Percentiles rank a stretch among this genome's conserved stretches.
These are phyloP conservation scores for Pelagia noctiluca DNA, from an alignment of 30 jellyfish, hydroid and myxozoan genomes.

Conservation along the genomic window DNA sequence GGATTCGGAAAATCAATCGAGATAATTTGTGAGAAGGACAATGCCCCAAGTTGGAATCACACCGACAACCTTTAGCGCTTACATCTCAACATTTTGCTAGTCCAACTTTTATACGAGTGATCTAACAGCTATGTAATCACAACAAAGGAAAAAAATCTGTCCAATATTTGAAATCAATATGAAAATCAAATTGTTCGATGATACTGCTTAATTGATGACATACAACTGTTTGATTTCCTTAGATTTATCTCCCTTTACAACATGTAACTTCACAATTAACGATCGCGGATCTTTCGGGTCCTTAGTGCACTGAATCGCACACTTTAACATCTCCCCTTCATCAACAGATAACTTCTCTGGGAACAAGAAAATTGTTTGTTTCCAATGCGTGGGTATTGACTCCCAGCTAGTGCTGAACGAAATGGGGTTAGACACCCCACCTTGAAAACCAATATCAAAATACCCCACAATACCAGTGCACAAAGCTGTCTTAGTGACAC, in stretches of 20 bases:
- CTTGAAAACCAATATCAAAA: slow-evolving; percentile 79
- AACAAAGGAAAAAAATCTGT: too few species aligned
- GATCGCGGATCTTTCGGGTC: slow-evolving; percentile 76
- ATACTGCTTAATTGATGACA: neutral
- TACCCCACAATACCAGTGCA: slow-evolving; percentile 89
- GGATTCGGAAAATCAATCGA: too few species aligned
- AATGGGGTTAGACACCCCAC: slow-evolving; percentile 39
- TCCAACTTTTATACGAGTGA: neutral
- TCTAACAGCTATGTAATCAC: too few species aligned
- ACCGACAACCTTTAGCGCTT: too few species aligned
- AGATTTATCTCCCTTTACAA: slow-evolving; percentile 24
- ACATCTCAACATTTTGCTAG: neutral
- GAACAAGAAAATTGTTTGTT: slow-evolving; percentile 87
- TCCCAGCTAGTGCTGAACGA: slow-evolving; percentile 82
- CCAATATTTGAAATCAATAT: too few species aligned
- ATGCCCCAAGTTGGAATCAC: too few species aligned
- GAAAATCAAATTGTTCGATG: neutral
- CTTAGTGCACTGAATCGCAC: slow-evolving; percentile 73
- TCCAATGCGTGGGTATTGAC: slow-evolving; percentile 93
- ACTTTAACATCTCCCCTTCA: slow-evolving; percentile 60
- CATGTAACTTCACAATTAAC: slow-evolving; percentile 35
- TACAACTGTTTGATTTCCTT: slow-evolving; percentile 3
- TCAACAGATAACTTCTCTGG: slow-evolving; percentile 52
- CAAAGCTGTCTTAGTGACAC: slow-evolving; percentile 30
- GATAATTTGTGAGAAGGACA: too few species aligned